Conservation (phyloP, 2,888 invertebrate genomes). For the Polylopha cassiicola region DNA sequence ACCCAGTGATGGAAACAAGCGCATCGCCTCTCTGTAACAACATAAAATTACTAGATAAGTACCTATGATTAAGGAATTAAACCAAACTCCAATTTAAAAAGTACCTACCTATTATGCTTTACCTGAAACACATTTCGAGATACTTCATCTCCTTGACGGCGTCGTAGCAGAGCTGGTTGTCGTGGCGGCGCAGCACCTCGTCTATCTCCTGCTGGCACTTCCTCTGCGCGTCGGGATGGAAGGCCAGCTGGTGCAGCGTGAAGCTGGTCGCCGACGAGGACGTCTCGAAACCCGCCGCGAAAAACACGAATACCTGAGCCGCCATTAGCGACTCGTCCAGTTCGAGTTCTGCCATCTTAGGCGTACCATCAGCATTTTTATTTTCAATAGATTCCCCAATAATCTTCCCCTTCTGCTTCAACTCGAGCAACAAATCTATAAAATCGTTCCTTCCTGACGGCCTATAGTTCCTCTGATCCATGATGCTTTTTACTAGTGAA, state of each 20-base stretch:
- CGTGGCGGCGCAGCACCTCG: slow-evolving; percentile 39
- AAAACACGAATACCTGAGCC: slow-evolving; percentile 55
- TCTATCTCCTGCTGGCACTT: slow-evolving; percentile 56
- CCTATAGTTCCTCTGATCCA: slow-evolving; percentile 43
- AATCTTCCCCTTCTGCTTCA: slow-evolving; percentile 44
- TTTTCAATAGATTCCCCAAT: slow-evolving; percentile 44
- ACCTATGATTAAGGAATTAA: background rate
- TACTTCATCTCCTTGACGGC: slow-evolving; percentile 46
- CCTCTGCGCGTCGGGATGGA: slow-evolving; percentile 51
- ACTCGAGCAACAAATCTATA: slow-evolving; percentile 29
- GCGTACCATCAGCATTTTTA: slow-evolving; percentile 39
- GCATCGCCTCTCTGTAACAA: slow-evolving; percentile 40
- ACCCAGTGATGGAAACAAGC: slow-evolving; percentile 50
- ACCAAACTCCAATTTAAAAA: background rate
- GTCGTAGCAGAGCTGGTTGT: slow-evolving; percentile 49
- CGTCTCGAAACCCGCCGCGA: slow-evolving; percentile 66
- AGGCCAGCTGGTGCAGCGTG: slow-evolving; percentile 54
- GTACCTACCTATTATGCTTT: slow-evolving; percentile 1
- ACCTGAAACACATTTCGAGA: slow-evolving; percentile 45
- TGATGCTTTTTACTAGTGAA: slow-evolving; percentile 30
- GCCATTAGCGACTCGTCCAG: slow-evolving; percentile 40
- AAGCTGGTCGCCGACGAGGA: slow-evolving; percentile 62
- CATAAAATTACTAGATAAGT: too few species aligned
- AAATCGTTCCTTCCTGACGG: slow-evolving; percentile 38
- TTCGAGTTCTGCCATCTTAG: slow-evolving; percentile 40